phyloP scores from a whole-genome alignment of 2,113 vertebrate genomes.

The Bettongia penicillata region DNA sequence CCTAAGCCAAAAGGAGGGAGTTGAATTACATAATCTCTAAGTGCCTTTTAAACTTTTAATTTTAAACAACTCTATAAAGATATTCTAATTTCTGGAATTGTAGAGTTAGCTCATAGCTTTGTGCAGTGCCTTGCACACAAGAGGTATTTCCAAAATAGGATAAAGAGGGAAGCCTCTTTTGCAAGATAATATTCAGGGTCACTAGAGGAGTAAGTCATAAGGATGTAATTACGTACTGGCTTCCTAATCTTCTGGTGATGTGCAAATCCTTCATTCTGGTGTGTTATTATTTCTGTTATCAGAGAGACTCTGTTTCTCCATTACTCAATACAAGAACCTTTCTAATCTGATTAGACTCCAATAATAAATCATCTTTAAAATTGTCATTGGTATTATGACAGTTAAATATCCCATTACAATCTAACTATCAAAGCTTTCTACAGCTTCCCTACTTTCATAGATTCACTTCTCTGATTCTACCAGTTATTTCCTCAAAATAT shows the following conservation, averaged over 20 bases:
- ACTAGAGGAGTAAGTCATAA: background rate
- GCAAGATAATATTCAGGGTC: background rate
- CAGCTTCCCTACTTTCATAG: constrained; percentile 56
- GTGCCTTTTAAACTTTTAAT: background rate
- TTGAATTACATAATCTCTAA: background rate
- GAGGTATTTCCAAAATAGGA: background rate
- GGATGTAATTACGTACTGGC: background rate
- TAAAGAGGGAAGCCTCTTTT: background rate
- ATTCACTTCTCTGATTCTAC: constrained; percentile 75
- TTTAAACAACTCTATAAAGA: background rate
- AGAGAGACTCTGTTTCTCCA: background rate
- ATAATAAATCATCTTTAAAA: background rate
- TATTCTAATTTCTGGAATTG: background rate
- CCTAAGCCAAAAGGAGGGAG: background rate
- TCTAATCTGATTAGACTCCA: background rate
- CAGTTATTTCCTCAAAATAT: constrained; percentile 70
- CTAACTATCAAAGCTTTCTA: background rate
- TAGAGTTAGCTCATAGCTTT: background rate
- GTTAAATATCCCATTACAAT: background rate
- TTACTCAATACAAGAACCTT: background rate
- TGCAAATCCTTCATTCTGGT: background rate
- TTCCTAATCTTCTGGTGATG: background rate
- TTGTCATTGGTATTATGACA: constrained; percentile 24
- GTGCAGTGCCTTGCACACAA: background rate
- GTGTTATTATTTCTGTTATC: background rate